Percentiles rank a stretch among this genome's conserved stretches.
Evolutionary conservation across 2,113 vertebrate genomes (phyloP).

Genomic region (Anas platyrhynchos): DNA sequence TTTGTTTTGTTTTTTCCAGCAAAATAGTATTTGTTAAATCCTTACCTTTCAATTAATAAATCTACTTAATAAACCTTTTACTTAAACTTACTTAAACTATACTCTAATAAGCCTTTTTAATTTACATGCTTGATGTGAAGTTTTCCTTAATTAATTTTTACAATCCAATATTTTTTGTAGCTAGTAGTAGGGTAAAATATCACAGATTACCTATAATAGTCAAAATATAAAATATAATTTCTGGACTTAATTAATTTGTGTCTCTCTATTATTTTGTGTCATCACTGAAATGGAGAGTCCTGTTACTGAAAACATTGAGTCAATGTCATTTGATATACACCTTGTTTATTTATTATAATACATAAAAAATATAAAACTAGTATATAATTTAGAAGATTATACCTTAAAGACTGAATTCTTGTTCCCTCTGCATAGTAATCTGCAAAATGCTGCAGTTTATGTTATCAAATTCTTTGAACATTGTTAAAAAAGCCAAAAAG

Average conservation of each 20-base stretch:
- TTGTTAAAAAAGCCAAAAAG: neutral
- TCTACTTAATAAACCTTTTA: neutral
- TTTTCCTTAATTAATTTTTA: neutral
- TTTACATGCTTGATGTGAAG: neutral
- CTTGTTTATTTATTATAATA: neutral
- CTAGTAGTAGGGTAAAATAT: neutral
- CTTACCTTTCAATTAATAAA: neutral
- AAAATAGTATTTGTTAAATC: neutral
- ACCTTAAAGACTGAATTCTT: neutral
- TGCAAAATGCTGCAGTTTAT: neutral
- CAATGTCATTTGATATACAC: conserved; percentile 43
- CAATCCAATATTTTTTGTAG: neutral
- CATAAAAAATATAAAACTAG: neutral
- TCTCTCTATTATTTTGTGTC: neutral
- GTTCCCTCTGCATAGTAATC: neutral
- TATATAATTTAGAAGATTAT: neutral
- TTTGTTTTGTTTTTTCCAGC: neutral
- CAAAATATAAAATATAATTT: neutral
- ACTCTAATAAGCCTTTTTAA: neutral
- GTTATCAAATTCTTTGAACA: neutral
- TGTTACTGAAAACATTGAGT: neutral
- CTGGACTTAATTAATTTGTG: neutral
- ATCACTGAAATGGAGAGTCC: neutral
- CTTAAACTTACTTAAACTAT: too few relatives aligned
- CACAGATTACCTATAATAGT: accelerated